Evolutionary conservation across 2,797 vertebrate species (phyloP).

Genomic region (Bovichtus variegatus): DNA sequence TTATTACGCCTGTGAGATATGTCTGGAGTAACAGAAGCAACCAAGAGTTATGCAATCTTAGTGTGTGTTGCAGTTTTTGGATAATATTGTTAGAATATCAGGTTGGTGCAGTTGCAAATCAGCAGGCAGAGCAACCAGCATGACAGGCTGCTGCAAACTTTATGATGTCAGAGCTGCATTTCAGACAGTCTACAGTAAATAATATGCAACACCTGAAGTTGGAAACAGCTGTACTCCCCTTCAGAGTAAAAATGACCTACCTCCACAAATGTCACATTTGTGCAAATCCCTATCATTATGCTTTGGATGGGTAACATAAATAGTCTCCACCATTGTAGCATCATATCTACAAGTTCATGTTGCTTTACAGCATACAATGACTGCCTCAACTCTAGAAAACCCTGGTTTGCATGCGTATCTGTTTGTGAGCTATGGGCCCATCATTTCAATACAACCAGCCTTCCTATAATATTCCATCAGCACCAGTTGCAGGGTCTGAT

Average conservation of each 20-base stretch:
- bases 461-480: slow-evolving; percentile 5
- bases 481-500: slow-evolving; percentile 58
- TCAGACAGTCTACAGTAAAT: slow-evolving; percentile 13
- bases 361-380: slow-evolving; percentile 11
- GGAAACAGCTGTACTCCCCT: slow-evolving; percentile 15
- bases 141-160: slow-evolving; percentile 51
- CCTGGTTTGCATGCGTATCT: slow-evolving; percentile 19
- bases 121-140: slow-evolving; percentile 35
- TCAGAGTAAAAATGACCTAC: slow-evolving; percentile 11
- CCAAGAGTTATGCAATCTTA: slow-evolving; percentile 31
- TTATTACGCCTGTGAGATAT: slow-evolving; percentile 18
- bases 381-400: slow-evolving; percentile 35
- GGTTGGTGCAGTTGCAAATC: slow-evolving; percentile 29
- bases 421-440: slow-evolving; percentile 3
- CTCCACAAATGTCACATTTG: slow-evolving; percentile 10
- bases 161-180: slow-evolving; percentile 16
- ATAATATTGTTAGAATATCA: slow-evolving; percentile 25
- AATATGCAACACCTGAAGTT: slow-evolving; percentile 38
- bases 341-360: slow-evolving; percentile 22
- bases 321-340: slow-evolving; percentile 34
- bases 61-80: slow-evolving; percentile 18
- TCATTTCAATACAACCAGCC: not conserved
- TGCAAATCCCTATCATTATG: slow-evolving; percentile 5
- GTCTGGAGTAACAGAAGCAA: slow-evolving; percentile 38
- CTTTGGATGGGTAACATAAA: not conserved